Evolutionary conservation across 2,888 invertebrate genomes (phyloP).

Genomic region (Girardia tigrina): DNA sequence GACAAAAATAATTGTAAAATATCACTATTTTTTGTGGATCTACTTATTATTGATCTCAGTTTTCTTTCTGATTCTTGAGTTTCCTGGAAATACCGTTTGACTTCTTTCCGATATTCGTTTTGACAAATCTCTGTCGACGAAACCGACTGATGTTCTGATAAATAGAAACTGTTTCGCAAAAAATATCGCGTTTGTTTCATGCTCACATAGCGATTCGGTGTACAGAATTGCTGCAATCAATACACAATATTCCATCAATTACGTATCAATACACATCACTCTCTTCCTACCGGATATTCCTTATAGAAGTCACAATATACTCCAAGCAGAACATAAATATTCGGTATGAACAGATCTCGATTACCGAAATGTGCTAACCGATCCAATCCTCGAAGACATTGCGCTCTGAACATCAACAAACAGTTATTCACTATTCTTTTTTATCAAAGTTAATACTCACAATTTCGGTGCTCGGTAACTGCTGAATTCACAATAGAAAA

Average conservation of each 20-base stretch:
- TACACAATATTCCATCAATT: neutral
- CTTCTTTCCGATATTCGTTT: neutral
- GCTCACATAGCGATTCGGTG: neutral
- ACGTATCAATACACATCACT: neutral
- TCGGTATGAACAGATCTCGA: neutral
- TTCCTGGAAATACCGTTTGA: neutral
- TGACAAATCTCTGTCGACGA: no score
- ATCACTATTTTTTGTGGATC: neutral
- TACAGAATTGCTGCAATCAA: neutral
- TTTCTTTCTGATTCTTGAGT: neutral
- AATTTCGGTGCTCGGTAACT: slow-evolving; percentile 1
- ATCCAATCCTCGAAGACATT: slow-evolving; percentile 8
- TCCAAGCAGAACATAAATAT: neutral
- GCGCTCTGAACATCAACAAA: neutral
- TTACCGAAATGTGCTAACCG: neutral
- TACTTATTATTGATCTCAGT: neutral
- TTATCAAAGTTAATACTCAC: neutral
- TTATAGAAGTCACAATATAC: neutral
- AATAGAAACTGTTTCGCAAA: neutral
- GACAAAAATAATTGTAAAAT: neutral
- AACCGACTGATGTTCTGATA: neutral
- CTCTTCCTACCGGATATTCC: neutral
- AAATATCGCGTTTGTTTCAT: neutral
- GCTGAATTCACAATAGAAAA: slow-evolving; percentile 32
- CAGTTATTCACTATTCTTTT: neutral